Base-by-base conservation (phyloP, 2,797 vertebrate genomes). In the Hippocampus kuda region DNA sequence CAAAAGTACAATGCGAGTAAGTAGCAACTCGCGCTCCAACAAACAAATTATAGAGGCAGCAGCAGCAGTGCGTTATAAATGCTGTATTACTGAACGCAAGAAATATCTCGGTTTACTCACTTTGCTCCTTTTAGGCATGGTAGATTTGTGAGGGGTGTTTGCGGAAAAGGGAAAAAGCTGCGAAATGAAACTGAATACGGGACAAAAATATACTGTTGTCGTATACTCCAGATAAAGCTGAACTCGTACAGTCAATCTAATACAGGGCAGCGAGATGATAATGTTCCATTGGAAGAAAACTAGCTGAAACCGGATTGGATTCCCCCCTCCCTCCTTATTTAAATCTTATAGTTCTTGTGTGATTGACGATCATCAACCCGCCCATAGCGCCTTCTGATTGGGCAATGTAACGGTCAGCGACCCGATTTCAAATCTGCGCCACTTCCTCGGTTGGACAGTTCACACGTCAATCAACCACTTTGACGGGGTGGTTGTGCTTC, bases 281-380 rank as follows among this genome's bases (percentile, higher is more conserved):
- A 87, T 90, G 89, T 89, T 92, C 91, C 88, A 91, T 90, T 91
- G 90, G 89, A 90, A 87, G 84, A 88, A 89, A 93, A 93, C 93
- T 92, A 92, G 94, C 93, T 94, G 81, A 92, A 93, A 92, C 93
- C 92, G 92, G 93, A 93, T 94, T 91, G 92, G 89, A 84, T 91
- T 91, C 89, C 88, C 87, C 89, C 87, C 85, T 22, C 90, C 88
- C 87, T 87, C 88, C 78, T 81, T 77, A 81, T 87, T 90, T 89
- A 89, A 88, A 88, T 87, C 84, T 88, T 87, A 86, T 79, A 83
- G 82, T 81, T 77, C 79, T 82, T 61, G 75, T 53, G 42, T 88
- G 87, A 89, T 75, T 76, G 87, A 84, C 85, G 80, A 74, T 3
- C 18, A 60, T 24, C 0, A 42, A 18, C 80, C 90, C 84, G 79